Base-by-base conservation (phyloP, 2,113 vertebrate genomes). In the Lepisosteus osseus region DNA sequence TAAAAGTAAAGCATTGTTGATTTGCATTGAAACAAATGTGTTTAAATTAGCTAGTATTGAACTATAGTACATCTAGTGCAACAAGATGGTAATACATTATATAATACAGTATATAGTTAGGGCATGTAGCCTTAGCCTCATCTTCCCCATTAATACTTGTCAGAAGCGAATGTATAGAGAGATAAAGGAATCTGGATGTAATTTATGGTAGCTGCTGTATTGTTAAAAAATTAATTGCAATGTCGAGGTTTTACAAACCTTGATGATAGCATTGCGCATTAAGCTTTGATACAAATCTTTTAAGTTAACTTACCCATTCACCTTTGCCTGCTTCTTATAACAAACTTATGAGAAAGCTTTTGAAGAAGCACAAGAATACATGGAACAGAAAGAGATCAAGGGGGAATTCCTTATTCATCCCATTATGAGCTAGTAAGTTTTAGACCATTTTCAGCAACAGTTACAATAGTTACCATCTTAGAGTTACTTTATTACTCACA, bases 271-370 rank as follows among this genome's bases (percentile, higher is more conserved):
- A 6, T 9, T 12, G 14, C 2, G 54, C 12, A 41, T 15, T 43
- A 41, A 17, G 65, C 12, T 68, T 11, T 54, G 15, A 45, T 14
- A 41, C 42, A 11, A 1, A 43, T 51, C 44, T 73, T 68, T 68
- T 15, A 54, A 73, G 54, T 17, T 66, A 15, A 54, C 57, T 68
- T 73, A 62, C 68, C 55, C 65, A 54, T 67, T 72, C 41, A 55
- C 55, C 43, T 41, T 17, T 13, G 7, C 11, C 56, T 13, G 61
- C 12, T 44, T 65, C 70, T 44, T 44, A 43, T 65, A 54, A 54
- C 11, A 6, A 45, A 15, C 7, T n/a, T n/a, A 3, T 9, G 12
- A 12, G 13, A 55, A 44, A 54, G 6, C 43, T n/a, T 45, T 1
- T 64, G n/a, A 47, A 11, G 13, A 13, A 13, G 56, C 56, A 17